Evolutionary conservation across 2,797 vertebrate genomes (phyloP).

Genomic region (Hephaestus fuliginosus): DNA sequence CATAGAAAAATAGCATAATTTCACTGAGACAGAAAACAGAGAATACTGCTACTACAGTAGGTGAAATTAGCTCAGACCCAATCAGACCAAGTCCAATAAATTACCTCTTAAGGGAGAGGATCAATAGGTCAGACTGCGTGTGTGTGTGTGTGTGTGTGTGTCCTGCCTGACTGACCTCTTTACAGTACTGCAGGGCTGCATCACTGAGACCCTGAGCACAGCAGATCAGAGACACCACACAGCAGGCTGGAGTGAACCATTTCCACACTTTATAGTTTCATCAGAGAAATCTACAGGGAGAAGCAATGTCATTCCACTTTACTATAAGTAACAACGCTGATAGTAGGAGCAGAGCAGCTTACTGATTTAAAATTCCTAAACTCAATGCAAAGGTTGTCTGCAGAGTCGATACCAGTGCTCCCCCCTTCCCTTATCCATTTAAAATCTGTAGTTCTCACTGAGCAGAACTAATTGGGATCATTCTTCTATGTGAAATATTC

Average conservation of each 20-base stretch:
- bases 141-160: constrained; percentile 1
- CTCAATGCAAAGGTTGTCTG: constrained; percentile 12
- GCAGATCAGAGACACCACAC: constrained; percentile 47
- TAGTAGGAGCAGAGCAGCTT: constrained; percentile 13
- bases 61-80: constrained; percentile 39
- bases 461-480: constrained; percentile 4
- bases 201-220: constrained; percentile 25
- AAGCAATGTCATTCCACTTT: constrained; percentile 41
- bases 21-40: constrained; percentile 1
- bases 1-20: background rate
- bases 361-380: constrained; percentile 19
- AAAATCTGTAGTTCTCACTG: constrained; percentile 14
- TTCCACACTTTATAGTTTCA: constrained; percentile 18
- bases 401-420: background rate
- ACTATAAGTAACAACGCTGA: constrained; percentile 21
- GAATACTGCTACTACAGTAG: background rate
- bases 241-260: constrained; percentile 32
- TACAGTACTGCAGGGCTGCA: constrained; percentile 25
- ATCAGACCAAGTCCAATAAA: constrained; percentile 62
- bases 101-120: constrained; percentile 43
- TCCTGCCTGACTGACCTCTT: constrained; percentile 50
- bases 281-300: constrained; percentile 32
- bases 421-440: constrained; percentile 1
- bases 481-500: background rate
- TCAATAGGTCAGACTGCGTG: constrained; percentile 67